Conservation (phyloP, 2,797 vertebrate genomes). For the Melanotaenia trifasciata region DNA sequence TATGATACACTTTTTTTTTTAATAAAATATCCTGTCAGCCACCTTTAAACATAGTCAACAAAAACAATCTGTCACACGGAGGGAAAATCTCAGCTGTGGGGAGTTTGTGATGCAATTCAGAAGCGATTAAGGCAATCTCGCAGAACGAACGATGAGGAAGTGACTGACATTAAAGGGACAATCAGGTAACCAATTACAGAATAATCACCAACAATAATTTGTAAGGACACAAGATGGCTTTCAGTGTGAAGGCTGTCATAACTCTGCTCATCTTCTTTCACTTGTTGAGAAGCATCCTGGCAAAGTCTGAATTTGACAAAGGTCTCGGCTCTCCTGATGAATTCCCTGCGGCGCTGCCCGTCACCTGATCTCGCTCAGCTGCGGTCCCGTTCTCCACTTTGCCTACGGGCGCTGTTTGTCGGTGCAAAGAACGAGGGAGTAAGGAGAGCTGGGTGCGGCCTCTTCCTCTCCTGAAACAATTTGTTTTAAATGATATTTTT, state of each 20-base stretch:
- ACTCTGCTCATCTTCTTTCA: constrained; percentile 77
- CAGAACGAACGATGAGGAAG: constrained; percentile 55
- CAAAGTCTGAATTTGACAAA: constrained; percentile 98
- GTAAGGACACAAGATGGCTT: constrained; percentile 88
- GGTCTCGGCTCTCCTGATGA: constrained; percentile 78
- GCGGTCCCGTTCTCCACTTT: constrained; percentile 91
- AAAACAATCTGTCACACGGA: constrained; percentile 42
- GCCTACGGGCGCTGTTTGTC: constrained; percentile 71
- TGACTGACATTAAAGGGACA: constrained; percentile 63
- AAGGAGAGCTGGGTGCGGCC: constrained; percentile 94
- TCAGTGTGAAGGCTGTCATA: constrained; percentile 77
- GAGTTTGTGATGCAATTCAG: constrained; percentile 41
- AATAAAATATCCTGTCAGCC: constrained; percentile 55
- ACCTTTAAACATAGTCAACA: constrained; percentile 39
- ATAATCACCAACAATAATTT: constrained; percentile 51
- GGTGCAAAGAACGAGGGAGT: constrained; percentile 91
- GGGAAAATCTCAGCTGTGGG: constrained; percentile 24
- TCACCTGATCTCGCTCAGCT: constrained; percentile 55
- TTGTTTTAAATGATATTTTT: not conserved
- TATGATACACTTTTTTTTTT: constrained; percentile 57
- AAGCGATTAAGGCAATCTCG: constrained; percentile 73
- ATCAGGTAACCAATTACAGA: constrained; percentile 61
- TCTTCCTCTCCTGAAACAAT: constrained; percentile 87
- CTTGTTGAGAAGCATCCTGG: constrained; percentile 93
- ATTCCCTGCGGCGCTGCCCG: constrained; percentile 42